Base-by-base conservation (phyloP, 2,113 vertebrate species). In the Silurus asotus region DNA sequence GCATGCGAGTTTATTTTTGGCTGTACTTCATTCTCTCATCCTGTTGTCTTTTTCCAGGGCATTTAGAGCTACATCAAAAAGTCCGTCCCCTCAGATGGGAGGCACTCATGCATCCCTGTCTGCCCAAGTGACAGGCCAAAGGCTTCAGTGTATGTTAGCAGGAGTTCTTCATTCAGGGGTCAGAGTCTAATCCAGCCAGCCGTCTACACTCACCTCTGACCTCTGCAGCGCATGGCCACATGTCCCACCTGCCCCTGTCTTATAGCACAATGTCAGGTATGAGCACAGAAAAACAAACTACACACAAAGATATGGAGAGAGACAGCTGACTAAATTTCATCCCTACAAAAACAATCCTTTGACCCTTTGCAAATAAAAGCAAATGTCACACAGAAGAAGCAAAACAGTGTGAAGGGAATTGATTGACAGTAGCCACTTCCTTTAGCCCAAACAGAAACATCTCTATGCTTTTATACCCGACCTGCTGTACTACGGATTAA, bases 311-410 rank as follows among this genome's bases (percentile, higher is more conserved):
- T 77, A 87, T 62, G 48, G 64, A 74, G 58, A 83, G 72, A 67
- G 55, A 93, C 94, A 94, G 94, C 94, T 95, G 94, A 92, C 86
- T 48, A 90, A 15, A 87, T 82, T 87, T 89, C n/a, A 59, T 7
- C 64, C 78, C 79, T 86, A 87, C 56, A 89, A 85, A 87, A 89
- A 89, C 83, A 87, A 49, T 11, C 17, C 64, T 14, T 65, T 49
- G 28, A 74, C 55, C 15, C 83, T 72, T 28, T 65, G 72, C 20
- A 87, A 82, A 78, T 70, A 81, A 70, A 83, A 75, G 25, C 59
- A 72, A 84, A 87, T 45, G 75, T 58, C 84, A 82, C 59, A 56
- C 8, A 78, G 49, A 45, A 65, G 55, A 77, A 53, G 48, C 59
- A 75, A 64, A 51, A 81, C 25, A 55, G 28, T 0, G 11, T 79